Base-by-base conservation (phyloP, 2,888 invertebrate species). In the Torymus tubicola region DNA sequence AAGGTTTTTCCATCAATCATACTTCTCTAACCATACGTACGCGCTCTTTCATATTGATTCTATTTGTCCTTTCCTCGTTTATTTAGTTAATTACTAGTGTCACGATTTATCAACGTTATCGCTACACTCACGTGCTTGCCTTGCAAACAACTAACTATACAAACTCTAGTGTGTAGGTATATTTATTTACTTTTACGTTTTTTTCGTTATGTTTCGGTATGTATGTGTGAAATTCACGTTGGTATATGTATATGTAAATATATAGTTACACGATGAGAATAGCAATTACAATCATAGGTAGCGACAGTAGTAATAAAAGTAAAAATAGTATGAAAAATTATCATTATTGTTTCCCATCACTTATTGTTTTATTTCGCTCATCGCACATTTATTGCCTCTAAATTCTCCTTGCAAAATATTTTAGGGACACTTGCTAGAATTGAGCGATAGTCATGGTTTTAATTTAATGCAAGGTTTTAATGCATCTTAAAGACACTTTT, bases 311-410 rank as follows among this genome's bases (percentile, higher is more conserved):
- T 69, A 69, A 69, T 89, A 88, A 89, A 89, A 89, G 89, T 89
- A 89, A 89, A 89, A 89, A 88, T 84, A 86, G 87, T 89, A 88
- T 88, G 87, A 89, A 89, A 42, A 89, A 89, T 89, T 89, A 88
- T 89, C 88, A 87, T 88, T 88, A 69, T 61, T 60, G 55, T 75
- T 75, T 68, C 87, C 87, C 87, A 84, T 88, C 87, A 87, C 86
- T 88, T 89, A 89, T 87, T 86, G 86, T 88, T 8, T 42, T 88
- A 87, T 83, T 83, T 86, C 83, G 82, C 71, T 52, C 61, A 61
- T 24, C 58, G 53, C 24, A 21, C 31, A 24, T 11, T 24, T 4
- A 10, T 61, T 52, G n/a, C 50, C 18, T 21, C 52, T 13, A 14
- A 50, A 13, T 50, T 14, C 1, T 13, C 12, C 42, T 58, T 42